These are phyloP conservation scores for Lepus europaeus DNA, from an alignment of 2,113 vertebrate genomes.

Conservation along the genomic window DNA sequence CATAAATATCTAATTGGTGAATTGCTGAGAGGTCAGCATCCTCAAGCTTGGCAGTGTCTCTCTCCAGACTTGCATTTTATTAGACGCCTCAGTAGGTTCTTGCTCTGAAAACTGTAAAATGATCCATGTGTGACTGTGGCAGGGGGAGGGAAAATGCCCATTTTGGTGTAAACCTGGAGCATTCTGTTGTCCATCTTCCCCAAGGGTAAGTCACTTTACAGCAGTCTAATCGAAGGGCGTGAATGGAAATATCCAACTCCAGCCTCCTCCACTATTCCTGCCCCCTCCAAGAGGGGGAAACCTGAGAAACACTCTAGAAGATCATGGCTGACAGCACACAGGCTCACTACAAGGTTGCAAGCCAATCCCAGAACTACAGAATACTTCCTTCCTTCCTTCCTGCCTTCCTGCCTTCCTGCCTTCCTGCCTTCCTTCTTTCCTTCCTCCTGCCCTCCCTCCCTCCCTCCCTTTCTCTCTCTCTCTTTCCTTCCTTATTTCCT, in stretches of 20 bases:
- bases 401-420: too few species aligned
- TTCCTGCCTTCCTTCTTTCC: too few species aligned
- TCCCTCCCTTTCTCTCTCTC: too few species aligned
- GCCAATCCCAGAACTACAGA: too few species aligned
- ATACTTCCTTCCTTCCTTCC: too few species aligned
- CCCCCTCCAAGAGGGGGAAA: not conserved
- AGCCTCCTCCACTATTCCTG: not conserved
- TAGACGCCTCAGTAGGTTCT: not conserved
- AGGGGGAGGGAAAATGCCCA: not conserved
- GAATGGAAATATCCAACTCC: not conserved
- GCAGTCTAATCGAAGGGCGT: not conserved
- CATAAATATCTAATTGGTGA: not conserved
- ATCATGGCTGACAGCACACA: too few species aligned
- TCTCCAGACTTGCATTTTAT: too few species aligned
- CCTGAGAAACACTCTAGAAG: not conserved
- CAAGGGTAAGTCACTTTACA: not conserved
- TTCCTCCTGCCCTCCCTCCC: too few species aligned
- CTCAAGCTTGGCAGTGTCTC: not conserved
- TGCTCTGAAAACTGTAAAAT: not conserved
- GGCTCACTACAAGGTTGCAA: not conserved
- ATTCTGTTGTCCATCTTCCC: not conserved
- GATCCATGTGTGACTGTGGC: not conserved
- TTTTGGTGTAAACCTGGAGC: too few species aligned
- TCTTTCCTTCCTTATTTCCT: too few species aligned
- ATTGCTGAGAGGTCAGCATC: not conserved